A percentile compares a stretch with the other conserved stretches of the same genome.
phyloP scores from a whole-genome alignment of 2,888 invertebrate species.

The Hypomecis punctinalis region DNA sequence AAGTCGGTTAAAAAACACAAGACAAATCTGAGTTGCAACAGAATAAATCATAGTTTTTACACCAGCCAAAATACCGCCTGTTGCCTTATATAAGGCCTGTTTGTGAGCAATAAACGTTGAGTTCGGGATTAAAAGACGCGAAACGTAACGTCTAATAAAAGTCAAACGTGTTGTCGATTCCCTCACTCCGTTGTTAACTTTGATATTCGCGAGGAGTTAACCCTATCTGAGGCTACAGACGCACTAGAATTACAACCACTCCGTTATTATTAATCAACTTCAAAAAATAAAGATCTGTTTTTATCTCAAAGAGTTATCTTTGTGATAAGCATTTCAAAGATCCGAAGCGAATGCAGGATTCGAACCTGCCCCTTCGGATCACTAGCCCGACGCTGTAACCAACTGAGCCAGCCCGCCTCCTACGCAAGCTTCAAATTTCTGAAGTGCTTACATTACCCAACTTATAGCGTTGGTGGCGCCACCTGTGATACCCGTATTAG shows the following conservation, averaged over 20 bases:
- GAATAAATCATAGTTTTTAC: background rate
- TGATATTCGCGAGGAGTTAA: slow-evolving; percentile 39
- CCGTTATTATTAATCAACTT: no score
- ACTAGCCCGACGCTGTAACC: no score
- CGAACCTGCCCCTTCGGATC: no score
- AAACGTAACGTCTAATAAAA: slow-evolving; percentile 31
- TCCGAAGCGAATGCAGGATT: no score
- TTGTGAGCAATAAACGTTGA: slow-evolving; percentile 22
- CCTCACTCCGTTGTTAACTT: slow-evolving; percentile 36
- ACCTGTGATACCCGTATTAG: no score
- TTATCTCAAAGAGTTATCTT: no score
- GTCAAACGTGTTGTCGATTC: slow-evolving; percentile 30
- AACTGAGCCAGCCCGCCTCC: no score
- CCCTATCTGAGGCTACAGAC: slow-evolving; percentile 7
- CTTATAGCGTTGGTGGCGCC: no score
- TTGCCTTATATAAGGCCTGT: slow-evolving; percentile 14
- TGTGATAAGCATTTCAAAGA: no score
- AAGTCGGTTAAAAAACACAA: background rate
- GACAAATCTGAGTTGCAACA: background rate
- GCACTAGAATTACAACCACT: background rate
- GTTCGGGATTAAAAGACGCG: slow-evolving; percentile 20
- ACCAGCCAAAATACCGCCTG: slow-evolving; percentile 3
- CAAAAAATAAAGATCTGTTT: no score
- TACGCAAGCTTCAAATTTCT: no score
- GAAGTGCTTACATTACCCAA: no score